Conservation (phyloP, 2,113 vertebrate species). For the Melanerpes aurifrons region DNA sequence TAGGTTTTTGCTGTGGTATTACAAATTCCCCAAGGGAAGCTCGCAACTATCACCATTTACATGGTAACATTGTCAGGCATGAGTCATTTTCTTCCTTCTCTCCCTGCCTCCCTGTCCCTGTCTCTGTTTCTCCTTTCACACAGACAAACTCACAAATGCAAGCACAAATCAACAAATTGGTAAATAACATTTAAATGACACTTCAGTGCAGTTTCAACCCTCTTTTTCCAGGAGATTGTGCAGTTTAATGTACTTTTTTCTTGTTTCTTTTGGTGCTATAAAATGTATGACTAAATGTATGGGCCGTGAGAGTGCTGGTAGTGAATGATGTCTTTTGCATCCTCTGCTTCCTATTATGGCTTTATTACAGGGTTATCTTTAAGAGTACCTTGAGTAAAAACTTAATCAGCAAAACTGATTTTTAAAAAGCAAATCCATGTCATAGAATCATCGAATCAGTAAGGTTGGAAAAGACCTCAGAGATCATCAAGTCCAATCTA, state of each 20-base stretch:
- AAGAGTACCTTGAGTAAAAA: background rate
- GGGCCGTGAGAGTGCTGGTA: background rate
- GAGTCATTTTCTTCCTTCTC: constrained; percentile 47
- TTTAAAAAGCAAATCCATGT: background rate
- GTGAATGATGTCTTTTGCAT: background rate
- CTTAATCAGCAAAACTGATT: background rate
- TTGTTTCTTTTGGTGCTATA: background rate
- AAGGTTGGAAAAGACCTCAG: no score
- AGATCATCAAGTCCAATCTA: no score
- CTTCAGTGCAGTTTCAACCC: background rate
- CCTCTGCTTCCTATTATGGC: background rate
- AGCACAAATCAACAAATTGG: background rate
- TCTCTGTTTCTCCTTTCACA: constrained; percentile 15
- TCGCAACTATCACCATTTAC: constrained; percentile 37
- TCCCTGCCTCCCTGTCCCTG: background rate
- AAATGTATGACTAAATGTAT: background rate
- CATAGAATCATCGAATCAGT: no score
- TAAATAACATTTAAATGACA: constrained; percentile 31
- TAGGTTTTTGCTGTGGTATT: constrained; percentile 43
- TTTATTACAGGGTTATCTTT: background rate
- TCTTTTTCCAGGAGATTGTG: background rate
- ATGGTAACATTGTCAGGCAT: constrained; percentile 40
- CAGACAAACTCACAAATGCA: background rate
- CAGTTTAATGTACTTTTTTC: background rate
- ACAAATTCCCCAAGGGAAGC: constrained; percentile 48